A percentile compares a stretch with the other conserved stretches of the same genome.
Evolutionary conservation across 2,113 vertebrate genomes (phyloP).

Genomic region (Gopherus flavomarginatus): DNA sequence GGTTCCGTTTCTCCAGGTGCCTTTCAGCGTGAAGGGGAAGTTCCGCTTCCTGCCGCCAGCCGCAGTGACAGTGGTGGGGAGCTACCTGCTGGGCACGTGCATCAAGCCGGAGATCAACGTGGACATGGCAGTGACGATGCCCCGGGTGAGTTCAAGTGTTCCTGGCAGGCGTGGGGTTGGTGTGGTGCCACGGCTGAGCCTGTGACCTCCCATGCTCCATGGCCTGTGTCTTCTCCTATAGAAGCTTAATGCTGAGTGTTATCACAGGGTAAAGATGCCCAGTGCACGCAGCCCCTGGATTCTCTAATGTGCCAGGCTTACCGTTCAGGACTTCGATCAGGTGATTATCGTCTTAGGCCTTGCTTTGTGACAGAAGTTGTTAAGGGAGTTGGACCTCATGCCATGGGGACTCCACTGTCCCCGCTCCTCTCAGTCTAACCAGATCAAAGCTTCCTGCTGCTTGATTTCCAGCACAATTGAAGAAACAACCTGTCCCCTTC

Average conservation of each 20-base stretch:
- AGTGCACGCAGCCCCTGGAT: not conserved
- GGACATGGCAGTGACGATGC: slow-evolving; percentile 91
- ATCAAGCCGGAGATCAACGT: slow-evolving; percentile 87
- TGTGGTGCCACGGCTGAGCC: fast-evolving
- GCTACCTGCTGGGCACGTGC: slow-evolving; percentile 93
- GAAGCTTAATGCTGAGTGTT: not conserved
- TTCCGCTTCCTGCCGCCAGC: slow-evolving; percentile 89
- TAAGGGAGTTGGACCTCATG: not conserved
- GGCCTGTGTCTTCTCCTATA: not conserved
- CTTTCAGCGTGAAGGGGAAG: slow-evolving; percentile 86
- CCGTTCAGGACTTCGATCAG: not conserved
- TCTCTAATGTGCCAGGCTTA: not conserved
- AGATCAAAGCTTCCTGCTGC: not conserved
- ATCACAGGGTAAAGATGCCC: fast-evolving
- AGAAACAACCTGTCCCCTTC: not conserved
- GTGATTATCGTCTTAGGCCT: no score
- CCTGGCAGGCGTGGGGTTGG: fast-evolving
- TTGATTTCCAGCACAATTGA: not conserved
- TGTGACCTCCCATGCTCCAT: fast-evolving
- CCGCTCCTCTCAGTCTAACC: not conserved
- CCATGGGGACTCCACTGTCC: not conserved
- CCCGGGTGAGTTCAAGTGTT: slow-evolving; percentile 79
- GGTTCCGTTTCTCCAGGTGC: slow-evolving; percentile 89
- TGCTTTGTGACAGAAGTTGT: not conserved
- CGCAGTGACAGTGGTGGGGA: slow-evolving; percentile 89